These are phyloP conservation scores for Telmatherina bonti DNA, from an alignment of 2,797 vertebrate species.

Conservation along the genomic window DNA sequence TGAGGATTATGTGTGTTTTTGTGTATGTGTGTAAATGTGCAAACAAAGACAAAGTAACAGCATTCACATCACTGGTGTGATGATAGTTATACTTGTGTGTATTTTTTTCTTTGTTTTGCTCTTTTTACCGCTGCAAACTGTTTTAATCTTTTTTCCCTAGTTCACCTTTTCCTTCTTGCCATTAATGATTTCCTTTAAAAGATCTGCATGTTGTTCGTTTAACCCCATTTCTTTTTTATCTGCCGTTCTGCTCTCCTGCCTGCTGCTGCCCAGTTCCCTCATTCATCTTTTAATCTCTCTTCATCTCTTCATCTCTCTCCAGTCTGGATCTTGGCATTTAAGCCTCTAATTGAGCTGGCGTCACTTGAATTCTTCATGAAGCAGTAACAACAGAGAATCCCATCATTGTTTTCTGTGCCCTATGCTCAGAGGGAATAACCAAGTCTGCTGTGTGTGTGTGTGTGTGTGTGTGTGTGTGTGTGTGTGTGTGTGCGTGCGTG, in stretches of 20 bases:
- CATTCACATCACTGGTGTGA: slow-evolving; percentile 26
- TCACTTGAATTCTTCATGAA: slow-evolving; percentile 74
- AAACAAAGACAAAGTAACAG: slow-evolving; percentile 5
- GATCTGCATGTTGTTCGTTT: neutral
- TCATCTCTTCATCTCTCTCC: slow-evolving; percentile 49
- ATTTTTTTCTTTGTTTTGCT: neutral
- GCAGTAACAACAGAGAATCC: slow-evolving; percentile 73
- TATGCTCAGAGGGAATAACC: slow-evolving; percentile 26
- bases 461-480: no score
- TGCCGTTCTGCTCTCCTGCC: slow-evolving; percentile 8
- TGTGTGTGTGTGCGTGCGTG: no score
- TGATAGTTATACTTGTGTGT: slow-evolving; percentile 16
- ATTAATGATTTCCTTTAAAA: slow-evolving; percentile 13
- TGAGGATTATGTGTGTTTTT: slow-evolving; percentile 42
- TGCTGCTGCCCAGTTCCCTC: slow-evolving; percentile 16
- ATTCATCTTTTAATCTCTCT: slow-evolving; percentile 46
- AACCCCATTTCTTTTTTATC: neutral
- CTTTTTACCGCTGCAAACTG: neutral
- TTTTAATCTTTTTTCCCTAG: neutral
- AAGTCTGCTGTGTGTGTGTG: slow-evolving; percentile 23
- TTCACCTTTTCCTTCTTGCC: slow-evolving; percentile 25
- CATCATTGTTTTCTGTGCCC: slow-evolving; percentile 66
- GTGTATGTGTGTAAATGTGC: slow-evolving; percentile 12
- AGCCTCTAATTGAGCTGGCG: slow-evolving; percentile 75
- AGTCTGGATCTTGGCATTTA: slow-evolving; percentile 72